phyloP scores from a whole-genome alignment of 2,888 invertebrate genomes.

The Spodoptera exigua region DNA sequence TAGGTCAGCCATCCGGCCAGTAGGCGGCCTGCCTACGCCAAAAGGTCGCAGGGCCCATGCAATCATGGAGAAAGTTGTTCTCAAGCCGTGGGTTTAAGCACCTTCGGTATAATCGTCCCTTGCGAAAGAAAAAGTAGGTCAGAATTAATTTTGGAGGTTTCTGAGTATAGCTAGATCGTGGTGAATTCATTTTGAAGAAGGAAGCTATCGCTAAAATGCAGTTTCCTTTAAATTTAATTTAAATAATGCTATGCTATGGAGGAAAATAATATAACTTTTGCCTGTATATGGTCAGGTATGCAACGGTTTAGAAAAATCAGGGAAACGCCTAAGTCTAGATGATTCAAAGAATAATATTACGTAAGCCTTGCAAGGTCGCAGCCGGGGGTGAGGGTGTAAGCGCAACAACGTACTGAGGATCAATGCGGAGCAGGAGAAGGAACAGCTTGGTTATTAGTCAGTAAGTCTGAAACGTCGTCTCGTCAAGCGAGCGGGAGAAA shows the following conservation, averaged over 20 bases:
- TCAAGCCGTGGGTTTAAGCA: conserved; percentile 22
- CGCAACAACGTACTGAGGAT: no score
- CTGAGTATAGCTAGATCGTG: not conserved
- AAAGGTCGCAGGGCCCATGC: conserved; percentile 44
- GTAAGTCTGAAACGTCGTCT: no score
- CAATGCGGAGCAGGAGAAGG: no score
- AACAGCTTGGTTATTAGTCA: no score
- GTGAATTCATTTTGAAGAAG: no score
- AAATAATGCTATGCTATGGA: no score
- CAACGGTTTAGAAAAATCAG: not conserved
- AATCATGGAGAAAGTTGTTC: conserved; percentile 52
- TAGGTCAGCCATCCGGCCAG: conserved; percentile 36
- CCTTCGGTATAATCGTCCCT: conserved; percentile 21
- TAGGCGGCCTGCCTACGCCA: conserved; percentile 47
- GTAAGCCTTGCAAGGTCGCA: not conserved
- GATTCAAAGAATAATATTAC: not conserved
- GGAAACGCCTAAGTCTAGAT: conserved; percentile 2
- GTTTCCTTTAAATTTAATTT: not conserved
- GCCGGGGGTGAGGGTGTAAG: no score
- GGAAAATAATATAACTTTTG: no score
- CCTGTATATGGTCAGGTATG: not conserved
- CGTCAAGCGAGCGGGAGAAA: no score
- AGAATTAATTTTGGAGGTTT: not conserved
- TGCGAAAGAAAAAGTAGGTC: conserved; percentile 26
- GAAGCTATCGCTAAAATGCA: not conserved